Evolutionary conservation across 2,113 vertebrate species (phyloP), one percentile per base, ranked within the genome.

Genomic region (Antechinus flavipes): DNA sequence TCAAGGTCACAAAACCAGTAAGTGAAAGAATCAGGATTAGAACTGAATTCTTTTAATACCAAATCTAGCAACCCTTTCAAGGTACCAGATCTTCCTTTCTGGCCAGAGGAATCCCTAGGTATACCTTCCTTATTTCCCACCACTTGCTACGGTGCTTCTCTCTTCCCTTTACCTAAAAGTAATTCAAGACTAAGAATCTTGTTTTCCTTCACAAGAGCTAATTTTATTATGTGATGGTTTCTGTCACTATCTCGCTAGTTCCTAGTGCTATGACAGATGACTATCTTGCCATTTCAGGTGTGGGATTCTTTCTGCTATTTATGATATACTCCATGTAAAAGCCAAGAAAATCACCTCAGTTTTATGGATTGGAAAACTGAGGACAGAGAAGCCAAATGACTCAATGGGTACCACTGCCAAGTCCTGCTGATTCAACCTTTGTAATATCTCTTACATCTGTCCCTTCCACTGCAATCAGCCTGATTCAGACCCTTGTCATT

Each of bases 381-480:
- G n/a, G 68, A 42, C 7, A 23, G 68, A 84, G 68, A 84, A 84
- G 68, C 68, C 68, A 84, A 84, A 84, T 84, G 68, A 84, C 68
- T 84, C 68, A 84, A 42, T 84, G n/a, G 68, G n/a, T 42, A 23
- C 42, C 1, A 2, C 22, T 84, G 68, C 68, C 68, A 84, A 42
- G 68, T 42, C 68, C n/a, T 42, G 35, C 68, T 23, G 68, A 84
- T 84, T 84, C 68, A 42, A 8, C 35, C 68, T 84, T 84, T 84
- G 68, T 84, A 84, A 84, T 84, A 84, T 84, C 68, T 84, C 68
- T 84, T 84, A 84, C 68, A 84, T 84, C 68, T 42, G 68, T 84
- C 68, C 68, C 68, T 84, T 84, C 68, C 68, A 42, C 35, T n/a
- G n/a, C 19, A 42, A 84, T 84, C n/a, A 84, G n/a, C n/a, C n/a